Base-by-base conservation (phyloP, 2,888 invertebrate species). In the Imbricaverruca yamaguchii region DNA sequence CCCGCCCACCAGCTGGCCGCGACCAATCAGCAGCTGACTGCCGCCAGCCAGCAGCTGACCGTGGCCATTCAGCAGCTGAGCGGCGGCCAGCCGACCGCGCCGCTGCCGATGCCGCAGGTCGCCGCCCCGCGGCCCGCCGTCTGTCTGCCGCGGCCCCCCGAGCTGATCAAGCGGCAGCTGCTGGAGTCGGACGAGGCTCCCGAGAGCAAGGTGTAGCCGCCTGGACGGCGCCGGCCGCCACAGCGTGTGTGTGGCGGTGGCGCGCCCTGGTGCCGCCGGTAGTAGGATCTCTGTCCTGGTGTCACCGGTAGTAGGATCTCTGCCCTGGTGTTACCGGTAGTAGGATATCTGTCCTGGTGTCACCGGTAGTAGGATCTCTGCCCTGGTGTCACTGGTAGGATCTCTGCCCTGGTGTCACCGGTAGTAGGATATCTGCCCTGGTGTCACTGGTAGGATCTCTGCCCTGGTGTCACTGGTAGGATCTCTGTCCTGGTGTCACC, bases 1-100 rank as follows among this genome's bases (percentile, higher is more conserved):
- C 81, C 81, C 23, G 80, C 79, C 82, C 83, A 82, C 11, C 83
- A 81, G 61, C 82, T 80, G 57, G 53, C 65, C 39, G 82, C 82
- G 12, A 80, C 81, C 21, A 39, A 39, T 39, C 39, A 39, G 39
- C 39, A 39, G 39, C 83, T 81, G 13, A 53, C 57, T 69, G 15
- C n/a, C 21, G 65, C n/a, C 65, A 10, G 65, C 1, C 65, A 23
- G 23, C 83, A 81, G 61, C 82, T 80, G 57, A 39, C 65, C n/a
- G 82, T 81, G 12, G 81, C 81, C 21, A 39, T 39, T 4, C 39
- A 39, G 39, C 39, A 39, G 39, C 83, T 81, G 13, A 53, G 39
- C 39, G 39, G 39, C 39, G 21, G n/a, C 56, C 12, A 11, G n/a
- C 6, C 21, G 3, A 3, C 74, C 53, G 39, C 12, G 9, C 53